phyloP scores from a whole-genome alignment of 2,113 vertebrate species.

The Oryzias curvinotus region DNA sequence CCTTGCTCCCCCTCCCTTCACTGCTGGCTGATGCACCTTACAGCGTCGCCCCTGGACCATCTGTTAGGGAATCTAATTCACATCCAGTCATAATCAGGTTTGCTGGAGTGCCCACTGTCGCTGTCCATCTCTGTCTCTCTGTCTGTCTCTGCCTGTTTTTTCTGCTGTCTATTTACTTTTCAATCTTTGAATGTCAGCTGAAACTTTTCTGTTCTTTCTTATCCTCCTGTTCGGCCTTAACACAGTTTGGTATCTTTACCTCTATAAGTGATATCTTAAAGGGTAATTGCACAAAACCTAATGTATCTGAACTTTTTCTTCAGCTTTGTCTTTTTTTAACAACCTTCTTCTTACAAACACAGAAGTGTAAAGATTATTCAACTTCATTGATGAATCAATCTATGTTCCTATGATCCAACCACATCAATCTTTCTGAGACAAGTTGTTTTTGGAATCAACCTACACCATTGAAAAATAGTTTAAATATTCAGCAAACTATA shows the following conservation, averaged over 20 bases:
- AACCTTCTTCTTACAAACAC: too few relatives aligned
- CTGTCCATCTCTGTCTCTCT: conserved; percentile 34
- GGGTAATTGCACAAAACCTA: background rate
- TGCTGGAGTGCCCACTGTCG: conserved; percentile 88
- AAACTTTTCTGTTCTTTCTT: conserved; percentile 1
- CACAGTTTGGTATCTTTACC: background rate
- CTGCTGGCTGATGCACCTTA: conserved; percentile 92
- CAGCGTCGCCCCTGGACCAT: conserved; percentile 91
- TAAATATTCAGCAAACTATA: too few relatives aligned
- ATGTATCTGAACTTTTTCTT: too few relatives aligned
- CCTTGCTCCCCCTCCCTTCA: conserved; percentile 61
- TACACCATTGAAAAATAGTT: too few relatives aligned
- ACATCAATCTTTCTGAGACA: too few relatives aligned
- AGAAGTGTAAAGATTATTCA: too few relatives aligned
- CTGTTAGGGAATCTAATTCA: conserved; percentile 99
- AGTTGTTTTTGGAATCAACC: too few relatives aligned
- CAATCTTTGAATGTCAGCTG: background rate
- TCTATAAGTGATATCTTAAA: background rate
- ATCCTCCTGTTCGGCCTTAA: background rate
- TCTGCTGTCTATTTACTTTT: conserved; percentile 17
- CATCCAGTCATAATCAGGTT: conserved; percentile 95
- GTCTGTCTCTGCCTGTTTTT: conserved; percentile 26
- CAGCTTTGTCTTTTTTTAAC: too few relatives aligned
- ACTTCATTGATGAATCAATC: too few relatives aligned
- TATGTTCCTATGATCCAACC: too few relatives aligned